phyloP scores from a whole-genome alignment of 2,113 vertebrate genomes.

The Scortum barcoo region DNA sequence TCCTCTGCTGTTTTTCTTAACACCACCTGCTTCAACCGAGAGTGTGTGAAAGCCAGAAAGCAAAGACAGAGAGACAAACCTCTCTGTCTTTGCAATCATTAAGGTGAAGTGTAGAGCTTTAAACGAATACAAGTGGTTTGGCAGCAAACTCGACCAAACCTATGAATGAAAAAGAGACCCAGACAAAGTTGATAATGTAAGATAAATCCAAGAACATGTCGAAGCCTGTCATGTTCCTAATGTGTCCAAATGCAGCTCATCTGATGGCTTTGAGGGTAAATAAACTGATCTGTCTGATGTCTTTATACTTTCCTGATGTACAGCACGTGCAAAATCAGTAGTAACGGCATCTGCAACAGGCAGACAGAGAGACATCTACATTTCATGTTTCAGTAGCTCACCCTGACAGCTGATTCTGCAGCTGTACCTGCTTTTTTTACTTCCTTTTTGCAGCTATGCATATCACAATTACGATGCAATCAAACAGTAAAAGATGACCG shows the following conservation, averaged over 20 bases:
- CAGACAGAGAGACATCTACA: conserved; percentile 1
- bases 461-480: neutral
- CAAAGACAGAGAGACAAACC: too few relatives aligned
- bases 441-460: neutral
- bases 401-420: conserved; percentile 4
- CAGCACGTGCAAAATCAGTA: neutral
- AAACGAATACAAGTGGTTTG: neutral
- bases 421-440: neutral
- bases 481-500: neutral
- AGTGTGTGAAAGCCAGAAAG: neutral
- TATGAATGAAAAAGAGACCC: neutral
- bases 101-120: too few relatives aligned
- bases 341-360: neutral
- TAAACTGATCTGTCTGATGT: neutral
- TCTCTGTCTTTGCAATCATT: too few relatives aligned
- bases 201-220: too few relatives aligned
- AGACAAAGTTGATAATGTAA: too few relatives aligned
- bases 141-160: neutral
- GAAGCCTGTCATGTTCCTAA: too few relatives aligned
- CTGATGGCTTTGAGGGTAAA: neutral
- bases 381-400: neutral
- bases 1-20: neutral
- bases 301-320: neutral
- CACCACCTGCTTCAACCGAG: neutral
- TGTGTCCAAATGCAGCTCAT: too few relatives aligned